Percentiles rank a stretch among this genome's conserved stretches.
Evolutionary conservation across 2,797 vertebrate species (phyloP).

Genomic region (Trematomus bernacchii): DNA sequence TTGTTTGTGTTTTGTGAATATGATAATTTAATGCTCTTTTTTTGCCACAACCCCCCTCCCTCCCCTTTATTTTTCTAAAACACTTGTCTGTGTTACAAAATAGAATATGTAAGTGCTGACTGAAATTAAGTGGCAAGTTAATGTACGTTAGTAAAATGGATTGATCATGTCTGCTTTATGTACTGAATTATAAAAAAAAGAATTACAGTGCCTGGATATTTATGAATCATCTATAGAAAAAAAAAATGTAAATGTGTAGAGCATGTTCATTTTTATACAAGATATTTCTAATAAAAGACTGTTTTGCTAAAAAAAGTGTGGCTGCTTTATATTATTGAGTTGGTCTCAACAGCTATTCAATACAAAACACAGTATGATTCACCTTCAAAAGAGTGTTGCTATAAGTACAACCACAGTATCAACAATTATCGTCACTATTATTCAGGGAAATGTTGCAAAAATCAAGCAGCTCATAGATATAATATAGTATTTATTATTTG

Average conservation of each 20-base stretch:
- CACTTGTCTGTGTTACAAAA: conserved; percentile 87
- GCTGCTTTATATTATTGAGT: conserved; percentile 16
- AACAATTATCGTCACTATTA: background rate
- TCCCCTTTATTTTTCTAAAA: conserved; percentile 77
- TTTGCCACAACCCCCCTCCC: conserved; percentile 51
- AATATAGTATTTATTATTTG: too few species aligned
- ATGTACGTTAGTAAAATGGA: conserved; percentile 92
- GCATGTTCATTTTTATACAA: conserved; percentile 99
- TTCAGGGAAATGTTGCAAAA: too few species aligned
- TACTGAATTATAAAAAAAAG: conserved; percentile 88
- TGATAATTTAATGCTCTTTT: conserved; percentile 65
- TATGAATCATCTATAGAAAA: conserved; percentile 89
- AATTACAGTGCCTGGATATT: conserved; percentile 99
- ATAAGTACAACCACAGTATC: background rate
- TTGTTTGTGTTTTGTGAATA: conserved; percentile 88
- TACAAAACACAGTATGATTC: background rate
- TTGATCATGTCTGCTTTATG: conserved; percentile 92
- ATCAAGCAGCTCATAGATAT: too few species aligned
- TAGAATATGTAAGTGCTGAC: conserved; percentile 93
- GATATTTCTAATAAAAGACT: conserved; percentile 97
- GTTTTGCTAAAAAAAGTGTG: conserved; percentile 88
- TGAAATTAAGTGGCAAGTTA: conserved; percentile 93
- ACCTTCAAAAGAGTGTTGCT: background rate
- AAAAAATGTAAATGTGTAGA: conserved; percentile 87
- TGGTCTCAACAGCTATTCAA: background rate